Evolutionary conservation across 2,888 invertebrate species (phyloP).

Genomic region (Saturnia pavonia): DNA sequence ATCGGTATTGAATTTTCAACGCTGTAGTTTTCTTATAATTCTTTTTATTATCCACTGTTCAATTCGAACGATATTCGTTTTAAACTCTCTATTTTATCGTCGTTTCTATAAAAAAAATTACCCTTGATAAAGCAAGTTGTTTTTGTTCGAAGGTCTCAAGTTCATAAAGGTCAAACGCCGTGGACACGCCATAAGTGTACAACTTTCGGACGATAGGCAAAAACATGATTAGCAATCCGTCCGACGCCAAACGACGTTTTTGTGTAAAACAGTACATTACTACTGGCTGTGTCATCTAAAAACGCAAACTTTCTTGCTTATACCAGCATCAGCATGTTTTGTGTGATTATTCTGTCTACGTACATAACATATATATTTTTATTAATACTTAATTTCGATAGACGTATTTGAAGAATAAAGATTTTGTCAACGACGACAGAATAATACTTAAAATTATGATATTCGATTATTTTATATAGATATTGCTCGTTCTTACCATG

Average conservation of each 20-base stretch:
- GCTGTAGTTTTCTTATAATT: background rate
- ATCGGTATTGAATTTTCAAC: background rate
- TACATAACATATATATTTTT: background rate
- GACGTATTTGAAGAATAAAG: background rate
- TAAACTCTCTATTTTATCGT: background rate
- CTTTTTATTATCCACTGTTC: background rate
- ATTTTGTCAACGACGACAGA: background rate
- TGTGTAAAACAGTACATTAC: background rate
- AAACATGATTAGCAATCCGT: slow-evolving; percentile 11
- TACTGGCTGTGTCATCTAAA: slow-evolving; percentile 3
- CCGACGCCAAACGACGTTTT: slow-evolving; percentile 5
- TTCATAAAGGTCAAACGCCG: slow-evolving; percentile 5
- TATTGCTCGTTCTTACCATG: too few species aligned
- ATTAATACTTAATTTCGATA: background rate
- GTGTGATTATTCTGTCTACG: slow-evolving; percentile 7
- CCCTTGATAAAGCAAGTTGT: background rate
- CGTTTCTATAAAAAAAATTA: background rate
- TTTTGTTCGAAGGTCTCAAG: background rate
- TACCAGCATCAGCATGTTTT: background rate
- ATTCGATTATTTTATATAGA: too few species aligned
- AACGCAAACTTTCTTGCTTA: slow-evolving; percentile 10
- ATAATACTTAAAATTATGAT: background rate
- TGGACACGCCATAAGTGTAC: slow-evolving; percentile 6
- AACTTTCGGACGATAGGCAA: slow-evolving; percentile 1
- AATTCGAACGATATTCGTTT: background rate